These are phyloP conservation scores for Lophochroa leadbeateri DNA, from an alignment of 2,113 vertebrate species.

Conservation along the genomic window DNA sequence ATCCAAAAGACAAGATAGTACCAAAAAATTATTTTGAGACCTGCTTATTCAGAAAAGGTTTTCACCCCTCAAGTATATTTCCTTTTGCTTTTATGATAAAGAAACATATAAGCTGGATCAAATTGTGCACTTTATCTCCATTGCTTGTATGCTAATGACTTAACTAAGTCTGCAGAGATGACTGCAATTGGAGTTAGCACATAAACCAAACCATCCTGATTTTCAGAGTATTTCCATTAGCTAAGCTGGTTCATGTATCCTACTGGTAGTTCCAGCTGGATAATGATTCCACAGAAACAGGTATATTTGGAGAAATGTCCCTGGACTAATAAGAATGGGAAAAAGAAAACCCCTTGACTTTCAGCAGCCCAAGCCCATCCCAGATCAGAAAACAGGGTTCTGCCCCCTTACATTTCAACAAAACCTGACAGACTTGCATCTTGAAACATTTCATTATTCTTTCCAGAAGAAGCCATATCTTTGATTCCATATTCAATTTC, in stretches of 20 bases:
- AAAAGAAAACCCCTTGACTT: neutral
- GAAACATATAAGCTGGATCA: neutral
- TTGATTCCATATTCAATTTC: conserved; percentile 25
- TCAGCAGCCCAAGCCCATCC: neutral
- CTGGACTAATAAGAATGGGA: neutral
- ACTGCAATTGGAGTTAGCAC: neutral
- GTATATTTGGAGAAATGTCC: neutral
- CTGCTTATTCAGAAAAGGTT: neutral
- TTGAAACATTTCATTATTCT: neutral
- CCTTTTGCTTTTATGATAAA: neutral
- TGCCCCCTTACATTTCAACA: neutral
- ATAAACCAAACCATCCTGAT: neutral
- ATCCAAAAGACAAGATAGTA: neutral
- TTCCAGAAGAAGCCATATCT: neutral
- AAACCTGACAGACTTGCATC: neutral
- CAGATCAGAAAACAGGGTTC: neutral
- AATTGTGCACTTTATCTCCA: neutral
- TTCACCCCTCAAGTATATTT: neutral
- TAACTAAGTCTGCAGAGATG: neutral
- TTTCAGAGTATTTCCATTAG: neutral
- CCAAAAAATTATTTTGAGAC: neutral
- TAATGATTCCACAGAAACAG: neutral
- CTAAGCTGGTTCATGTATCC: neutral
- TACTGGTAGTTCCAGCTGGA: neutral
- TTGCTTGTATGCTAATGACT: neutral